These are phyloP conservation scores for Ophthalmolycus amberensis DNA, from an alignment of 2,113 vertebrate genomes.

Conservation along the genomic window DNA sequence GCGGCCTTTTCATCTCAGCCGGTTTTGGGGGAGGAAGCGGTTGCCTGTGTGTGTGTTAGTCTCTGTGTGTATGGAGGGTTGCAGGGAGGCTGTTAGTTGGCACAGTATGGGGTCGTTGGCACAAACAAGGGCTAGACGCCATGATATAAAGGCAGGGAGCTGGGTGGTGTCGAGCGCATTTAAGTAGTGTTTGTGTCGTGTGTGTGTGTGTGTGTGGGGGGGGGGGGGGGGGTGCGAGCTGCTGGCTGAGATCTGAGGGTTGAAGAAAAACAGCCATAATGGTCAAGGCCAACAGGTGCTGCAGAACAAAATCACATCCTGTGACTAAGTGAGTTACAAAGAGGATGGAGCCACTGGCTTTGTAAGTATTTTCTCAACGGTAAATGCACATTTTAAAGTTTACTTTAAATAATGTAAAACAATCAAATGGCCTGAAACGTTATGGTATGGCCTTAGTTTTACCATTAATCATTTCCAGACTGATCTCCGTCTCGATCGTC, in stretches of 20 bases:
- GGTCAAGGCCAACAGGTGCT: conserved; percentile 16
- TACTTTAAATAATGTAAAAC: background rate
- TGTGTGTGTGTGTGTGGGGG: conserved; percentile 23
- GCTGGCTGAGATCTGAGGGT: conserved; percentile 61
- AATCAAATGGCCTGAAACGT: background rate
- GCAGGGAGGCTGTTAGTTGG: conserved; percentile 66
- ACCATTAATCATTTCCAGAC: background rate
- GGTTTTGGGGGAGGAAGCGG: conserved; percentile 42
- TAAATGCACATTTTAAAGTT: background rate
- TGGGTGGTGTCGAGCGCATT: conserved; percentile 34
- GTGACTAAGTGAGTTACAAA: background rate
- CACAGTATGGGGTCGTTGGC: conserved; percentile 72
- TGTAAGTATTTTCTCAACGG: background rate
- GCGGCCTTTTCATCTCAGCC: conserved; percentile 73
- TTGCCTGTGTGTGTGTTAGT: conserved; percentile 19
- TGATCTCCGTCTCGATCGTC: background rate
- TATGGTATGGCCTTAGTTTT: background rate
- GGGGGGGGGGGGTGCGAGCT: conserved; percentile 4
- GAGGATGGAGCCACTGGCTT: background rate
- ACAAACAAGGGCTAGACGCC: conserved; percentile 64
- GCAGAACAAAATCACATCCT: background rate
- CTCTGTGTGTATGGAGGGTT: conserved; percentile 42
- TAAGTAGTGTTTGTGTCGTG: conserved; percentile 43
- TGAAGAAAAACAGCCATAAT: conserved; percentile 31
- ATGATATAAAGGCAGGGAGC: conserved; percentile 62